phyloP scores from a whole-genome alignment of 1,140 invertebrate genomes.

The Temnothorax nylanderi region DNA sequence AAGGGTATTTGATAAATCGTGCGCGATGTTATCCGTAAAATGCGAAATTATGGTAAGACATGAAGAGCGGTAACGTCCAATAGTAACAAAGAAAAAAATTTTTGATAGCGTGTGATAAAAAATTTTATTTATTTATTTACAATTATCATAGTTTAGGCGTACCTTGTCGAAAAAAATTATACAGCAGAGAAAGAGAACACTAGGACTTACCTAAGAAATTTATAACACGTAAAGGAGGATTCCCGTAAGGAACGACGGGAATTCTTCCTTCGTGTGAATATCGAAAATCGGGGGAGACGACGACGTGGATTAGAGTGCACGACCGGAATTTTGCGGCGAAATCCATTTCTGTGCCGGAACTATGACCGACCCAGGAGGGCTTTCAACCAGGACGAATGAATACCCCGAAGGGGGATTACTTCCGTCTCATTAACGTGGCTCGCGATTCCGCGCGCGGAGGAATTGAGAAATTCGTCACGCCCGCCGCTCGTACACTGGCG shows the following conservation, averaged over 20 bases:
- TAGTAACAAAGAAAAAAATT: background rate
- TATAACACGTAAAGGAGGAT: constrained; percentile 61
- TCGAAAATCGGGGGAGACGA: constrained; percentile 66
- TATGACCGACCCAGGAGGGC: constrained; percentile 71
- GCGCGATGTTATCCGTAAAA: background rate
- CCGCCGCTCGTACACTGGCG: constrained; percentile 46
- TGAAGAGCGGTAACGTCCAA: too few species aligned
- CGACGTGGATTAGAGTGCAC: constrained; percentile 69
- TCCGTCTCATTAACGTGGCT: constrained; percentile 72
- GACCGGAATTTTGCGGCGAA: constrained; percentile 71
- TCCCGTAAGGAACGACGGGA: background rate
- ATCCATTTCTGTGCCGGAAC: constrained; percentile 71
- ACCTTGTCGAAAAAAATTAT: constrained; percentile 19
- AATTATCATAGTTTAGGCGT: background rate
- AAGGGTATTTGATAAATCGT: constrained; percentile 60
- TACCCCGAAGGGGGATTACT: constrained; percentile 66
- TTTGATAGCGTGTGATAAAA: background rate
- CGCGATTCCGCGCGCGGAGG: constrained; percentile 57
- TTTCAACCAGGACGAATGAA: constrained; percentile 72
- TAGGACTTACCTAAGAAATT: constrained; percentile 61
- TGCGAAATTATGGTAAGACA: background rate
- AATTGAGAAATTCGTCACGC: constrained; percentile 72
- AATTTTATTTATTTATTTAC: background rate
- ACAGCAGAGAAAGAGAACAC: constrained; percentile 12
- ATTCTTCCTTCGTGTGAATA: constrained; percentile 61